Percentiles rank a stretch among this genome's conserved stretches.
phyloP scores from a whole-genome alignment of 2,888 invertebrate genomes.

The Aricia artaxerxes region DNA sequence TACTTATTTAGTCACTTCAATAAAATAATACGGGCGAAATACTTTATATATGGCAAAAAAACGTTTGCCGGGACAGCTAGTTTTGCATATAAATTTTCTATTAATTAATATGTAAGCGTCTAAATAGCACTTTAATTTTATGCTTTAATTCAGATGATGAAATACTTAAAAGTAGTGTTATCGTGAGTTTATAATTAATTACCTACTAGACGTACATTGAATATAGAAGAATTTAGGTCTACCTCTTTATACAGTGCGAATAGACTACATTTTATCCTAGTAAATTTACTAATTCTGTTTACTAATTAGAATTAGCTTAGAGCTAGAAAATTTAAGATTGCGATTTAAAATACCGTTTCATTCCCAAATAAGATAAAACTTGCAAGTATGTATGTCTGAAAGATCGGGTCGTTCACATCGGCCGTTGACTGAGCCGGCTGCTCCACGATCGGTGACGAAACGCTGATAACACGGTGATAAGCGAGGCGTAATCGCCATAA shows the following conservation, averaged over 20 bases:
- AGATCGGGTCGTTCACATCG: conserved; percentile 33
- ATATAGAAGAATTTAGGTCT: background rate
- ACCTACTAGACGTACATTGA: no score
- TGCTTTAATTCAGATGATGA: background rate
- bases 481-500: background rate
- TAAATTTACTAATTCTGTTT: background rate
- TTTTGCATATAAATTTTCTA: background rate
- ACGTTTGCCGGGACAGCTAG: no score
- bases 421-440: background rate
- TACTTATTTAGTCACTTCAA: no score
- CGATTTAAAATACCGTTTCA: background rate
- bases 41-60: no score
- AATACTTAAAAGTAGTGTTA: background rate
- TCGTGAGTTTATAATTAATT: background rate
- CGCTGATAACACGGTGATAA: conserved; percentile 14
- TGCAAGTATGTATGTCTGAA: conserved; percentile 5
- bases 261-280: background rate
- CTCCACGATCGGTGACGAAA: background rate
- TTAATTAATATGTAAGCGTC: background rate
- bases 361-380: background rate
- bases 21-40: no score
- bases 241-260: background rate
- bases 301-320: background rate
- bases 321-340: background rate
- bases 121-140: background rate